Conservation (phyloP, 2,797 vertebrate genomes). For the Sebastes ruberrimus region DNA sequence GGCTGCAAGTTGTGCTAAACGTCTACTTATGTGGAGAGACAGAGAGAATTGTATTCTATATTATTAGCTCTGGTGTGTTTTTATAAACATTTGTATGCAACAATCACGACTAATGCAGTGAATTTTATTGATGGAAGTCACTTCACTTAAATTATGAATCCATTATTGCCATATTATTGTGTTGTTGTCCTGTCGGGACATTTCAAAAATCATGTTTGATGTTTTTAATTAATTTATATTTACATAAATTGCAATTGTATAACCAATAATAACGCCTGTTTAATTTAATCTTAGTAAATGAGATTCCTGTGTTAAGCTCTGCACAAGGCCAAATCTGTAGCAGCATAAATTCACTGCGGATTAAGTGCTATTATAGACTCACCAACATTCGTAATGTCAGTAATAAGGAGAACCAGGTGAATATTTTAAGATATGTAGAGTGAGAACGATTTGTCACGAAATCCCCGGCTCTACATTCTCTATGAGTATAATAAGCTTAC, state of each 20-base stretch:
- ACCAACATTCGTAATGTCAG: conserved; percentile 7
- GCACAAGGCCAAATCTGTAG: neutral
- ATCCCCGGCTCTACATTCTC: conserved; percentile 26
- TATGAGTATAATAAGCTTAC: conserved; percentile 22
- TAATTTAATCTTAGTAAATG: conserved; percentile 2
- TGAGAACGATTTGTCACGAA: conserved; percentile 10
- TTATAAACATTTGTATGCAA: neutral
- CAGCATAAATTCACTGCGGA: conserved; percentile 22
- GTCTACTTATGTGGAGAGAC: neutral
- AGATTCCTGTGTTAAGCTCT: neutral
- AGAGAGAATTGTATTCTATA: neutral
- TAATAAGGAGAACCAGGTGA: conserved; percentile 18
- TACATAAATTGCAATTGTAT: neutral
- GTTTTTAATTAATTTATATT: neutral
- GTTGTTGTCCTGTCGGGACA: neutral
- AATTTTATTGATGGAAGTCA: neutral
- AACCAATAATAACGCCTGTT: neutral
- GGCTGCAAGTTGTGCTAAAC: neutral
- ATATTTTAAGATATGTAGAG: conserved; percentile 1
- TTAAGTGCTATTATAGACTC: neutral
- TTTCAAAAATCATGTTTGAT: neutral
- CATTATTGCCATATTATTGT: neutral
- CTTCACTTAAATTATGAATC: neutral
- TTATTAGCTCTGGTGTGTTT: neutral
- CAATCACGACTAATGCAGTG: neutral